Conservation (phyloP, 2,113 vertebrate species). For the Phyllostomus hastatus region DNA sequence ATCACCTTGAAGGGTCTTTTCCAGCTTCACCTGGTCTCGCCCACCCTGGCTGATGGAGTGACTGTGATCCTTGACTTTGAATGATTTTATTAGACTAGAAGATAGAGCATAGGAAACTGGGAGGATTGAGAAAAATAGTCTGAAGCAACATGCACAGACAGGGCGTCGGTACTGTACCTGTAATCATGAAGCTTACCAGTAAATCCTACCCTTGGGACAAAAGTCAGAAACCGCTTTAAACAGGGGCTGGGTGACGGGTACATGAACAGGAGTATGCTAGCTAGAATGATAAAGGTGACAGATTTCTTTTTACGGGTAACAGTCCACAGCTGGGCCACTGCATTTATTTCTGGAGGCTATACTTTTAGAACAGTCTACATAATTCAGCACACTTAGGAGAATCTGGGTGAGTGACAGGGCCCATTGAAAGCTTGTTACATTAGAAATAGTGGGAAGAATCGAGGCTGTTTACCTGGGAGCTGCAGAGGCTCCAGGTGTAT, state of each 20-base stretch:
- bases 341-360: not conserved
- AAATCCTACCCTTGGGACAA: not conserved
- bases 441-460: not conserved
- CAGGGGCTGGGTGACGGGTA: not conserved
- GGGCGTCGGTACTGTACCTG: fast-evolving
- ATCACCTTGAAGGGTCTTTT: not conserved
- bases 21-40: not conserved
- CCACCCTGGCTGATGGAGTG: too few relatives aligned
- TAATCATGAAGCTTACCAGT: not conserved
- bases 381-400: not conserved
- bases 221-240: not conserved
- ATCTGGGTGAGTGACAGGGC: not conserved
- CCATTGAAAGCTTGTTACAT: not conserved
- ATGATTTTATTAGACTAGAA: not conserved
- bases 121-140: not conserved
- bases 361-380: not conserved
- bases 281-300: not conserved
- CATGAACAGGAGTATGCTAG: not conserved
- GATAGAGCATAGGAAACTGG: not conserved
- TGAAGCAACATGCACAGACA: not conserved
- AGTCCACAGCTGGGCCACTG: not conserved
- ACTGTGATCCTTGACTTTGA: not conserved
- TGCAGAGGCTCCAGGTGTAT: not conserved
- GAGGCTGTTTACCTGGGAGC: not conserved
- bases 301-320: not conserved